phyloP scores from a whole-genome alignment of 37 sponge, comb jelly and placozoan species.

The Bolinopsis microptera region DNA sequence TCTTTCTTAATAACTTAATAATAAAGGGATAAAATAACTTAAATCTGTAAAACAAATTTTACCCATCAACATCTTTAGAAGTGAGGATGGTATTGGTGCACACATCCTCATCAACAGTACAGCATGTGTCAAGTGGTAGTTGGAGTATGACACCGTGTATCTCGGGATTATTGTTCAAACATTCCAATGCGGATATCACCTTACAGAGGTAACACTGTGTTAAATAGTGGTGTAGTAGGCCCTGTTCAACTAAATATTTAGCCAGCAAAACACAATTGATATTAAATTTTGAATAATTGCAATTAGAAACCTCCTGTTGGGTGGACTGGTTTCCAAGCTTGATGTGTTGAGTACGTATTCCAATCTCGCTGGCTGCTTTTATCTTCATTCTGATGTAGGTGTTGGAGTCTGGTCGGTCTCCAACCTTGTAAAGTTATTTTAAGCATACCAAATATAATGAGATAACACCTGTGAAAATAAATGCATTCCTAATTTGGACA shows the following conservation, averaged over 20 bases:
- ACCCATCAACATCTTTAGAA: slow-evolving; percentile 92
- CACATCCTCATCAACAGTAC: neutral
- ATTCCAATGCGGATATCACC: neutral
- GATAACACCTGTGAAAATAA: too few relatives aligned
- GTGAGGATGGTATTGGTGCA: slow-evolving; percentile 17
- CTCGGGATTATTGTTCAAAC: slow-evolving; percentile 66
- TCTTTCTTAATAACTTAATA: too few relatives aligned
- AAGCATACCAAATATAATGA: too few relatives aligned
- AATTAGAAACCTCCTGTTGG: neutral
- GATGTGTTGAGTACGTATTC: slow-evolving; percentile 72
- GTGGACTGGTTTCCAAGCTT: slow-evolving; percentile 73
- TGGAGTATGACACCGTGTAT: slow-evolving; percentile 91
- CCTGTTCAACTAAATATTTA: too few relatives aligned
- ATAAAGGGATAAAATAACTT: too few relatives aligned
- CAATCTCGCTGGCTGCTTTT: slow-evolving; percentile 77
- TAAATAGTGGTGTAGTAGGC: too few relatives aligned
- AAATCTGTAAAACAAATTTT: too few relatives aligned
- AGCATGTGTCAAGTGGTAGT: slow-evolving; percentile 73
- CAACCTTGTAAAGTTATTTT: too few relatives aligned
- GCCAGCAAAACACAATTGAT: too few relatives aligned
- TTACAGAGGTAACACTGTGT: too few relatives aligned
- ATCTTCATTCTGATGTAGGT: slow-evolving; percentile 93
- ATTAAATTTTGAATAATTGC: too few relatives aligned
- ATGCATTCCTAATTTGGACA: too few relatives aligned
- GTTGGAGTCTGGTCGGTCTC: slow-evolving; percentile 80